Percentiles rank a stretch among this genome's conserved stretches.
Conservation (phyloP, 2,797 vertebrate species). For the Amblyraja radiata region DNA sequence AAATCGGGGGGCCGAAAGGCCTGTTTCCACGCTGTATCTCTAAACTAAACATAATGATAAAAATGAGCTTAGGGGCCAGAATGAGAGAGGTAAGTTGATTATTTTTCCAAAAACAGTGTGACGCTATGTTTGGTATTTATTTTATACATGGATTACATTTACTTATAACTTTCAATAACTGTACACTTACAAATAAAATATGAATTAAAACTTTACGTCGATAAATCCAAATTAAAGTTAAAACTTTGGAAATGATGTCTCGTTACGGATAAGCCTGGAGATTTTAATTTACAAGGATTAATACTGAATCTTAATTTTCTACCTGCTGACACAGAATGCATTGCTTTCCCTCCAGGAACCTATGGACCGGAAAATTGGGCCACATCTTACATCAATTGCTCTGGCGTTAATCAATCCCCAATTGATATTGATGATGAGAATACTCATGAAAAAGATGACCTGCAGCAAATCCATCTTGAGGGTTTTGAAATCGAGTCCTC, state of each 20-base stretch:
- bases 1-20: no score
- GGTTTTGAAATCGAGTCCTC: constrained; percentile 84
- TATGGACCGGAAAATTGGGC: constrained; percentile 88
- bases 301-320: not conserved
- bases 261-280: not conserved
- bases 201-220: no score
- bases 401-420: constrained; percentile 82
- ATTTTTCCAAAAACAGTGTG: no score
- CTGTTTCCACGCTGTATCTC: no score
- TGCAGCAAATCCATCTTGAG: constrained; percentile 79
- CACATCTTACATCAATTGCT: constrained; percentile 72
- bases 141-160: not conserved
- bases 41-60: no score
- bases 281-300: not conserved
- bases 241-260: not conserved
- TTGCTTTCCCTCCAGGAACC: constrained; percentile 60
- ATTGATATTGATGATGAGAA: constrained; percentile 81
- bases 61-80: no score
- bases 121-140: not conserved
- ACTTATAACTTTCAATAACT: no score
- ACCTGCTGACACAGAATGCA: no score
- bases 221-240: not conserved
- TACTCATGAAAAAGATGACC: constrained; percentile 71
- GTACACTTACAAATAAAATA: no score
- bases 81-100: not conserved